Evolutionary conservation across 2,113 vertebrate genomes (phyloP).

Genomic region (Tichodroma muraria): DNA sequence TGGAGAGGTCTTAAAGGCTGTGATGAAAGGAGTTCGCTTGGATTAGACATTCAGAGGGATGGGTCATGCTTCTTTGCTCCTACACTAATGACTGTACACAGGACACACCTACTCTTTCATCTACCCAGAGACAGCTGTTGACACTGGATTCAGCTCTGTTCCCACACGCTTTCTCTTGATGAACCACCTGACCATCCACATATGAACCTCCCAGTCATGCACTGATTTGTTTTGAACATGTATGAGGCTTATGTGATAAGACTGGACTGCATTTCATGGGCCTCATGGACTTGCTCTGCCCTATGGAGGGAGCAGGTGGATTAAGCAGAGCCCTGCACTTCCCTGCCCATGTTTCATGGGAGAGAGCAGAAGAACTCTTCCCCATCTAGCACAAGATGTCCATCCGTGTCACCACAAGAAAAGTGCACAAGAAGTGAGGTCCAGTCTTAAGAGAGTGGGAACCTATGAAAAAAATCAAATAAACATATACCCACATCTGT

Average conservation of each 20-base stretch:
- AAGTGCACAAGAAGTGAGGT: not conserved
- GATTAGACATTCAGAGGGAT: not conserved
- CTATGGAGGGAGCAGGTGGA: not conserved
- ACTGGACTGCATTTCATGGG: not conserved
- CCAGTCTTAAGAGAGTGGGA: not conserved
- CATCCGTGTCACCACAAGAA: not conserved
- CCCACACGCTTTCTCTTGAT: not conserved
- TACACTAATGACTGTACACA: not conserved
- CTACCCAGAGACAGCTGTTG: not conserved
- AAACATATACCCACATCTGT: not conserved
- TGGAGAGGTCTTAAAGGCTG: not conserved
- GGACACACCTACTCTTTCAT: not conserved
- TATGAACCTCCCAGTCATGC: not conserved
- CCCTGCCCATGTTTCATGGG: rapidly evolving
- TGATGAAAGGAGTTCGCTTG: not conserved
- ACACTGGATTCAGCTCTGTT: not conserved
- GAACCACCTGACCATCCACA: not conserved
- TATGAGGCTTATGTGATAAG: no score
- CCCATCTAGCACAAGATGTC: not conserved
- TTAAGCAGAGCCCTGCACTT: not conserved
- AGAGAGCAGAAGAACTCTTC: not conserved
- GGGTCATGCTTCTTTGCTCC: not conserved
- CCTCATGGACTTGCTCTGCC: not conserved
- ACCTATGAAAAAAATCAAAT: not conserved
- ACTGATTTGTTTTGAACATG: not conserved